phyloP scores from a whole-genome alignment of 1,140 invertebrate genomes.

The Calliopsis andreniformis region DNA sequence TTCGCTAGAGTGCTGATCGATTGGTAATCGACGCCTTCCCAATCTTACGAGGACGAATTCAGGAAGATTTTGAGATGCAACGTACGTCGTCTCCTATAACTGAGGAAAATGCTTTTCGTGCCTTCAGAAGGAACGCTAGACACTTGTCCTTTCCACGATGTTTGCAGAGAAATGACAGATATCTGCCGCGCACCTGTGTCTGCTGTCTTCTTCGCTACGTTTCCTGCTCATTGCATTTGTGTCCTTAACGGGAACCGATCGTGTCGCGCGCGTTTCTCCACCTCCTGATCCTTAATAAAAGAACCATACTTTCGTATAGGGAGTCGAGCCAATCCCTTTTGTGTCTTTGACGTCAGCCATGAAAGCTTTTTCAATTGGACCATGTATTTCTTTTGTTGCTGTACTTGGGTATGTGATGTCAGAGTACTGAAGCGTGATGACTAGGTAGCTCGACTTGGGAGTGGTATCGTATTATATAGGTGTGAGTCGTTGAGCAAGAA shows the following conservation, averaged over 20 bases:
- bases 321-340: not conserved
- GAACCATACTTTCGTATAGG: not conserved
- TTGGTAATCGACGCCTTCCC: constrained; percentile 8
- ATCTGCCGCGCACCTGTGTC: constrained; percentile 66
- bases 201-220: constrained; percentile 17
- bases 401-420: too few relatives aligned
- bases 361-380: not conserved
- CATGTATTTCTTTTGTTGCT: too few relatives aligned
- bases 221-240: constrained; percentile 5
- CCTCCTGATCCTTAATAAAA: not conserved
- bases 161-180: constrained; percentile 65
- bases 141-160: constrained; percentile 13
- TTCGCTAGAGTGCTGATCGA: constrained; percentile 11
- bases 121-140: not conserved
- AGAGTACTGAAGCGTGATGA: too few relatives aligned
- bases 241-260: constrained; percentile 11
- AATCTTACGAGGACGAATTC: constrained; percentile 13
- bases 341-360: not conserved
- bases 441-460: too few relatives aligned
- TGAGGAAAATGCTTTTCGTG: constrained; percentile 45
- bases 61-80: constrained; percentile 1
- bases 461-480: too few relatives aligned
- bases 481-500: too few relatives aligned
- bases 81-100: not conserved
- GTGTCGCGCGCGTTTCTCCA: not conserved